Conservation (phyloP, 2,113 vertebrate species). For the Alectura lathami region DNA sequence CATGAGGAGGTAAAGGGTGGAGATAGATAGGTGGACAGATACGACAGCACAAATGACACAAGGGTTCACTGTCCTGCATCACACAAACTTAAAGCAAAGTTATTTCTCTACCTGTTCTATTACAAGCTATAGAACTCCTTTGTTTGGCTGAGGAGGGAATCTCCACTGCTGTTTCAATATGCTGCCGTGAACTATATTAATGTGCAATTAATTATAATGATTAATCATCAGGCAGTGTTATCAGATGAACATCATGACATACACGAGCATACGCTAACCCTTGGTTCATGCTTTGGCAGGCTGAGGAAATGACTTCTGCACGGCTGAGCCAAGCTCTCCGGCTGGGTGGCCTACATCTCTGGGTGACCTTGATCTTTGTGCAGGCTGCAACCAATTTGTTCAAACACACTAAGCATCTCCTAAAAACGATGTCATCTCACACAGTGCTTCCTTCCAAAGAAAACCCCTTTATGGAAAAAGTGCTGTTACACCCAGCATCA, state of each 20-base stretch:
- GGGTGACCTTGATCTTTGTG: slow-evolving; percentile 9
- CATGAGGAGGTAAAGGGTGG: background rate
- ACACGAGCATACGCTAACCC: slow-evolving; percentile 34
- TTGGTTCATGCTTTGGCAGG: slow-evolving; percentile 65
- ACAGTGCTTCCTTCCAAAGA: background rate
- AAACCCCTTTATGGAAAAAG: background rate
- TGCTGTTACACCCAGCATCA: background rate
- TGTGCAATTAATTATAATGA: slow-evolving; percentile 55
- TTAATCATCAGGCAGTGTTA: slow-evolving; percentile 64
- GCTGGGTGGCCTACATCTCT: slow-evolving; percentile 61
- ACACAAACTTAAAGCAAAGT: background rate
- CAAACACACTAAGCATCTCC: background rate
- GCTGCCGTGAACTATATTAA: slow-evolving; percentile 31
- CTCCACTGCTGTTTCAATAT: slow-evolving; percentile 19
- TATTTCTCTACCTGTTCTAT: background rate
- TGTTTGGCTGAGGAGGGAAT: slow-evolving; percentile 13
- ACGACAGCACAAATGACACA: background rate
- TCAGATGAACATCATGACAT: slow-evolving; percentile 61
- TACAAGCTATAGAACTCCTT: background rate
- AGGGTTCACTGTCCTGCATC: background rate
- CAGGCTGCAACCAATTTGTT: background rate
- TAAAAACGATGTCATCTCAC: background rate
- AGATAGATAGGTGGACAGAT: background rate
- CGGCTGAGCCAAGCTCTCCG: slow-evolving; percentile 49
- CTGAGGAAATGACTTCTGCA: slow-evolving; percentile 45